Evolutionary conservation across 2,888 invertebrate species (phyloP).

Genomic region (Diloba caeruleocephala): DNA sequence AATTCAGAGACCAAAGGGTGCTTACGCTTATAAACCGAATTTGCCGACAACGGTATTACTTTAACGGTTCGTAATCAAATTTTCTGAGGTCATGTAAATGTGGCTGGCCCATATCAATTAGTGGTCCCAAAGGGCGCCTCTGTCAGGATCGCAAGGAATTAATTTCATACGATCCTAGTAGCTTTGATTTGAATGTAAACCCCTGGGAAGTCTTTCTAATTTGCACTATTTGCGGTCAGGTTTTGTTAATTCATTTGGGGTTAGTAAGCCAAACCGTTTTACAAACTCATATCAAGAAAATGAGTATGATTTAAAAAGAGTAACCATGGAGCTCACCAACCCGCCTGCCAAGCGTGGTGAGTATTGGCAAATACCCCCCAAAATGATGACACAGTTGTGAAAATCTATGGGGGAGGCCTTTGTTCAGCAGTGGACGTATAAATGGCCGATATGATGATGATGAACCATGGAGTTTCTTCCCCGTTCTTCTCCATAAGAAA

Average conservation of each 20-base stretch:
- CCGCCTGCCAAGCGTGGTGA: too few relatives aligned
- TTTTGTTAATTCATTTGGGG: constrained; percentile 31
- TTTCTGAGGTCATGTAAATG: constrained; percentile 41
- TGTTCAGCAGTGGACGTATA: too few relatives aligned
- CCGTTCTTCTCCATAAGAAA: too few relatives aligned
- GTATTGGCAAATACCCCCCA: too few relatives aligned
- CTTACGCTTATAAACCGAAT: constrained; percentile 16
- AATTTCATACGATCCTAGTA: constrained; percentile 36
- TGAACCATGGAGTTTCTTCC: too few relatives aligned
- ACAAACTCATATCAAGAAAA: too few relatives aligned
- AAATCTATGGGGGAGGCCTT: too few relatives aligned
- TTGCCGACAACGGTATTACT: constrained; percentile 21
- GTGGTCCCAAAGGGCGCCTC: constrained; percentile 20
- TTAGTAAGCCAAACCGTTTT: too few relatives aligned
- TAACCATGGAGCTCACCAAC: too few relatives aligned
- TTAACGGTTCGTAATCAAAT: constrained; percentile 38
- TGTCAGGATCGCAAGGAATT: constrained; percentile 27
- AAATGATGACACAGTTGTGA: too few relatives aligned
- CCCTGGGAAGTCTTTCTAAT: constrained; percentile 31
- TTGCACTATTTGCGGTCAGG: constrained; percentile 27
- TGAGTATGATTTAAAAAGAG: too few relatives aligned
- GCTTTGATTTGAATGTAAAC: constrained; percentile 45
- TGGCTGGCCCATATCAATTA: constrained; percentile 43
- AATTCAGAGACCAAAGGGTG: constrained; percentile 21
- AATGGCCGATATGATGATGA: too few relatives aligned